These are phyloP conservation scores for Sisyra nigra DNA, from an alignment of 2,888 invertebrate genomes.

Conservation along the genomic window DNA sequence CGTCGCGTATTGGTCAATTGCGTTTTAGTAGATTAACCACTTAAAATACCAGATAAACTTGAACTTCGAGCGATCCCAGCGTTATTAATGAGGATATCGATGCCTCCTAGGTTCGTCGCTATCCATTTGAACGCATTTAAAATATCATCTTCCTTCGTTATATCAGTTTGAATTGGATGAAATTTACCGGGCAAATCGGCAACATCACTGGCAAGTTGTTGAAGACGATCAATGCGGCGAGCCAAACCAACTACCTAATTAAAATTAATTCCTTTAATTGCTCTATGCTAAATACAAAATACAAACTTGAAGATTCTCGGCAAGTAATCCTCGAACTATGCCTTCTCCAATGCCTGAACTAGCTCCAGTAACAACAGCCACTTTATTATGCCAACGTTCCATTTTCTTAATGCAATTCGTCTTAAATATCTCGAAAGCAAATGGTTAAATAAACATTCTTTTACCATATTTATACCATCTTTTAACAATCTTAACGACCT, in stretches of 20 bases:
- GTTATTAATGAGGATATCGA: constrained; percentile 4
- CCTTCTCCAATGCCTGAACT: no score
- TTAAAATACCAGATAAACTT: background rate
- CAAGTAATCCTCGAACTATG: no score
- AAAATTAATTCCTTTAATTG: background rate
- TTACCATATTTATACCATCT: no score
- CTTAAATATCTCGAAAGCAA: no score
- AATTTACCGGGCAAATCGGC: constrained; percentile 1
- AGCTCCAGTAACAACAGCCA: no score
- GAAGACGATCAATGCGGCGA: constrained; percentile 1
- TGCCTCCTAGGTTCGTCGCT: background rate
- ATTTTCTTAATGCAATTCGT: no score
- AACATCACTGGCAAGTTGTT: background rate
- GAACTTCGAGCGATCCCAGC: background rate
- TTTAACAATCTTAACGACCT: no score
- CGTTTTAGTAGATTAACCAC: background rate
- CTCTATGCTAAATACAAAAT: no score
- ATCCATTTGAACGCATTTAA: background rate
- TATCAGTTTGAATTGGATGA: background rate
- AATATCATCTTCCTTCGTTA: constrained; percentile 3
- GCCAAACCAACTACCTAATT: constrained; percentile 3
- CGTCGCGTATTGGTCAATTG: background rate
- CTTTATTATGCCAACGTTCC: no score
- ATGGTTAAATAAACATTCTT: no score
- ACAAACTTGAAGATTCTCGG: no score